Conservation (phyloP, 2,797 vertebrate genomes). For the Phrynocephalus forsythii region DNA sequence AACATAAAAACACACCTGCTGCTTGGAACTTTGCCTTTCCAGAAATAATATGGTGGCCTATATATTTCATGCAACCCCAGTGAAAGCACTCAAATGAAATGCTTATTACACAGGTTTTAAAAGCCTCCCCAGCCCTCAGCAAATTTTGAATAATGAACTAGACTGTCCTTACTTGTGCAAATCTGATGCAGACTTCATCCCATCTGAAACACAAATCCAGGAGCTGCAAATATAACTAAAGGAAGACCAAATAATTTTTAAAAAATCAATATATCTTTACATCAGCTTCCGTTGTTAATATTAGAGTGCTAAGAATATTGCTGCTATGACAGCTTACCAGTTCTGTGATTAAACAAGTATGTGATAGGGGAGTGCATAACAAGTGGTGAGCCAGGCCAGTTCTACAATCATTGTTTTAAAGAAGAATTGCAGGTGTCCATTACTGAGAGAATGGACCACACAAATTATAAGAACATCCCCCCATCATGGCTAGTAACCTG, state of each 20-base stretch:
- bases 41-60: slow-evolving; percentile 43
- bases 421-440: not conserved
- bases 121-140: slow-evolving; percentile 27
- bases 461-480: not conserved
- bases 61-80: not conserved
- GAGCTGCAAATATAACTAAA: slow-evolving; percentile 84
- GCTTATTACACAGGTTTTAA: slow-evolving; percentile 33
- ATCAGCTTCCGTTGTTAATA: not conserved
- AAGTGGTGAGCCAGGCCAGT: not conserved
- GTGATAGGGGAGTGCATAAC: not conserved
- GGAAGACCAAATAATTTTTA: not conserved
- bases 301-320: not conserved
- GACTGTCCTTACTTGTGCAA: slow-evolving; percentile 82
- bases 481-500: too few species aligned
- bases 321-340: not conserved
- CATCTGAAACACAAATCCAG: slow-evolving; percentile 87
- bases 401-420: not conserved
- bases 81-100: slow-evolving; percentile 39
- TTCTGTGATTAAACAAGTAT: not conserved
- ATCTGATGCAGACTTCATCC: slow-evolving; percentile 88
- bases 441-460: not conserved
- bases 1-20: slow-evolving; percentile 57
- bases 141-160: slow-evolving; percentile 23
- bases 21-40: slow-evolving; percentile 50
- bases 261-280: not conserved